Evolutionary conservation across 2,797 vertebrate species (phyloP).

Genomic region (Sitta carolinensis): DNA sequence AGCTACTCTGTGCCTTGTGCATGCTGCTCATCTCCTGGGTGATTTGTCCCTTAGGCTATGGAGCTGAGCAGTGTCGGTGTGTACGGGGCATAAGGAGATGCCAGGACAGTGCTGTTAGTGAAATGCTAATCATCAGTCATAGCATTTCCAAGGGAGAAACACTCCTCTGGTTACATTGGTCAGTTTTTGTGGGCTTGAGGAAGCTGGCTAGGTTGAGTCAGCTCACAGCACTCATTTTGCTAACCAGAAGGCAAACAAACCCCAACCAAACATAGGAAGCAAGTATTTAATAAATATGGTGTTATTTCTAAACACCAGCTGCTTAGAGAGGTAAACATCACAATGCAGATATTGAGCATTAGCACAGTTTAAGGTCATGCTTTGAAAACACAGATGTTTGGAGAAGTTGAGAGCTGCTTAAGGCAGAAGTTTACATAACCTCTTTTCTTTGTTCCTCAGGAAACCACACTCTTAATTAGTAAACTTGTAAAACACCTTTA

Average conservation of each 20-base stretch:
- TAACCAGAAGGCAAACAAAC: background rate
- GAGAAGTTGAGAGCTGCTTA: background rate
- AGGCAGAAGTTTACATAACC: background rate
- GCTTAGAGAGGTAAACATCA: background rate
- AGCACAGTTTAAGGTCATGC: background rate
- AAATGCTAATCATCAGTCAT: background rate
- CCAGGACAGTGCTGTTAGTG: background rate
- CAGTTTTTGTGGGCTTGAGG: background rate
- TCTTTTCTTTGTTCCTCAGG: background rate
- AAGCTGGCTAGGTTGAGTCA: background rate
- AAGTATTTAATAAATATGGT: background rate
- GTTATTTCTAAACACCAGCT: background rate
- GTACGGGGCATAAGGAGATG: accelerated
- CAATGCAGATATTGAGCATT: background rate
- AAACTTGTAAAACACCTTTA: background rate
- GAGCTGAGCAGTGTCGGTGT: accelerated
- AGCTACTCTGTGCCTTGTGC: background rate
- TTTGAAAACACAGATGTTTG: background rate
- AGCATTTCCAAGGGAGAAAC: background rate
- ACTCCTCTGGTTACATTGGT: background rate
- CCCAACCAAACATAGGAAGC: background rate
- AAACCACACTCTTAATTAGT: background rate
- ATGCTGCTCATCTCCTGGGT: background rate
- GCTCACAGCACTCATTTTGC: background rate
- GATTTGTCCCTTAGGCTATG: background rate